phyloP scores from a whole-genome alignment of 1,140 invertebrate genomes.

The Ctenoplectra terminalis region DNA sequence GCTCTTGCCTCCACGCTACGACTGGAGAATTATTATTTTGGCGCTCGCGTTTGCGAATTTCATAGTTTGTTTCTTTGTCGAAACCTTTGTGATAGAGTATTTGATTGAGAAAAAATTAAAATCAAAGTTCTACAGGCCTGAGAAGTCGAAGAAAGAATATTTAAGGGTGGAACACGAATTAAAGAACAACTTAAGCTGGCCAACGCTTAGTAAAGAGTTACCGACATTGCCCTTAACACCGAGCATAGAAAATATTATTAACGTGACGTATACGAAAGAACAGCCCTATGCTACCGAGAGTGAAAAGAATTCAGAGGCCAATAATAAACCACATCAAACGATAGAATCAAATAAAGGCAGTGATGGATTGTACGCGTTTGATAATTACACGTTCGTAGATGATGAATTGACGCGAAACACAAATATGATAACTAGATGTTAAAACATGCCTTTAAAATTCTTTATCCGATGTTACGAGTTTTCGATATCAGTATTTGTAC shows the following conservation, averaged over 20 bases:
- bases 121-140: conserved; percentile 83
- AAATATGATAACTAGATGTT: conserved; percentile 59
- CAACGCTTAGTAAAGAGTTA: conserved; percentile 64
- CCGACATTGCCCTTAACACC: conserved; percentile 65
- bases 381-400: conserved; percentile 64
- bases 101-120: conserved; percentile 84
- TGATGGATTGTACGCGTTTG: conserved; percentile 51
- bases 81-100: conserved; percentile 86
- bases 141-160: conserved; percentile 84
- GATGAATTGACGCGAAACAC: conserved; percentile 41
- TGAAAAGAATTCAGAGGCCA: conserved; percentile 12
- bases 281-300: conserved; percentile 14
- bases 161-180: conserved; percentile 81
- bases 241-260: conserved; percentile 68
- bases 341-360: conserved; percentile 5
- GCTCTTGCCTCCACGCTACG: conserved; percentile 85
- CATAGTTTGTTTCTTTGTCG: conserved; percentile 85
- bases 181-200: conserved; percentile 73
- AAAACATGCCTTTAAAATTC: neutral
- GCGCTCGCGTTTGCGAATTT: conserved; percentile 86
- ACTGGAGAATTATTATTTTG: conserved; percentile 86
- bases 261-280: conserved; percentile 28
- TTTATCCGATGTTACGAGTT: neutral
- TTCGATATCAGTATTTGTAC: conserved; percentile 21
- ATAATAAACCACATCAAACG: neutral